A percentile compares a stretch with the other conserved stretches of the same genome.
phyloP scores from a whole-genome alignment of 2,113 vertebrate species.

The Poecile atricapillus region DNA sequence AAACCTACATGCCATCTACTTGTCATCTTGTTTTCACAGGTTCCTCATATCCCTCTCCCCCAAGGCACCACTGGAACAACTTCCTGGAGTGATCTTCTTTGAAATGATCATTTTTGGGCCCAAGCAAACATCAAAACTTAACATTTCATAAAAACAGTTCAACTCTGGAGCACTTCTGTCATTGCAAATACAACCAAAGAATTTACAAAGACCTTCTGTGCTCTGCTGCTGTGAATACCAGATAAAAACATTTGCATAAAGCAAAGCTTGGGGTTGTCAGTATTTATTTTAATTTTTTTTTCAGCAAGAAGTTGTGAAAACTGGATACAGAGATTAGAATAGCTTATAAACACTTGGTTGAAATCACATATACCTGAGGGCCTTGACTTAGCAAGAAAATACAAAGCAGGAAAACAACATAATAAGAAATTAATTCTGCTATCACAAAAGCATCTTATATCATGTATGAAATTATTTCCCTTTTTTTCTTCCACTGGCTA shows the following conservation, averaged over 20 bases:
- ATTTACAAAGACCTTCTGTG: not conserved
- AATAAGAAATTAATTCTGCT: not conserved
- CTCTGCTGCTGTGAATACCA: not conserved
- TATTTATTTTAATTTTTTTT: not conserved
- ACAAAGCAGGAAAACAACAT: not conserved
- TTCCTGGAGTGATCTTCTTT: conserved; percentile 17
- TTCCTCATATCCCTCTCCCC: conserved; percentile 38
- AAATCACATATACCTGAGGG: not conserved
- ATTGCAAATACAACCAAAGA: not conserved
- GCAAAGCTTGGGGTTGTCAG: not conserved
- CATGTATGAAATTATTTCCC: not conserved
- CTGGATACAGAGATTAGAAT: not conserved
- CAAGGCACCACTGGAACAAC: conserved; percentile 56
- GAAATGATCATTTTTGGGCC: conserved; percentile 28
- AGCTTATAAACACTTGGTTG: not conserved
- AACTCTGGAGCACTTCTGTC: not conserved
- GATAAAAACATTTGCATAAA: not conserved
- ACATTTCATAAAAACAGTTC: conserved; percentile 4
- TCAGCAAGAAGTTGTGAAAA: not conserved
- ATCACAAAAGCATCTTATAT: not conserved
- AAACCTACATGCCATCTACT: conserved; percentile 63
- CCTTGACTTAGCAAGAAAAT: not conserved
- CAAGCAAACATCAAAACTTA: conserved; percentile 9
- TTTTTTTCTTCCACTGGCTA: not conserved
- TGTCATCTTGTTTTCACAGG: conserved; percentile 62